phyloP scores from a whole-genome alignment of 2,113 vertebrate species.

The Esox niger region DNA sequence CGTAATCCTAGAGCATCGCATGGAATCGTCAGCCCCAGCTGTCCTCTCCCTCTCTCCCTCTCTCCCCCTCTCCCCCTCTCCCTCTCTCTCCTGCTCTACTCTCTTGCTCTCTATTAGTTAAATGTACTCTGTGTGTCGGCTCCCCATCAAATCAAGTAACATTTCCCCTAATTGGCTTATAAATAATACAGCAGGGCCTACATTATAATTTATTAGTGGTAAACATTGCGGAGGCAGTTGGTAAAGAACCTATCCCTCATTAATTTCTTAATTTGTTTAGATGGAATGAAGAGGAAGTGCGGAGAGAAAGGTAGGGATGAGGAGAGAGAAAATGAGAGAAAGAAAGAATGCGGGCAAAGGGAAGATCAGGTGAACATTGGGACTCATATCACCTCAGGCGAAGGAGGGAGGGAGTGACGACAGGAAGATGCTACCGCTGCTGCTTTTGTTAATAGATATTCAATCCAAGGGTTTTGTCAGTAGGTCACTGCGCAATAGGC shows the following conservation, averaged over 20 bases:
- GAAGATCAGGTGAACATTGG: constrained; percentile 77
- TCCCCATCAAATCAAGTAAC: constrained; percentile 99
- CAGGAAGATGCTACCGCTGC: constrained; percentile 71
- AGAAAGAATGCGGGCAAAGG: neutral
- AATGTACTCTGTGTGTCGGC: constrained; percentile 99
- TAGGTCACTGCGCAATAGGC: constrained; percentile 64
- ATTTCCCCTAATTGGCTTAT: constrained; percentile 99
- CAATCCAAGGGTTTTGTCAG: constrained; percentile 87
- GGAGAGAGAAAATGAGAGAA: neutral
- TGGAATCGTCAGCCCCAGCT: constrained; percentile 78
- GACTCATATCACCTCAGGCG: constrained; percentile 82
- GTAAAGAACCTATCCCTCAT: constrained; percentile 96
- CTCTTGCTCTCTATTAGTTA: constrained; percentile 91
- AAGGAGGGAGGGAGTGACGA: constrained; percentile 51
- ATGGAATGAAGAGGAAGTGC: constrained; percentile 69
- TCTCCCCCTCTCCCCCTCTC: constrained; percentile 46
- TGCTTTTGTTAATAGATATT: constrained; percentile 85
- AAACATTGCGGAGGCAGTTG: constrained; percentile 95
- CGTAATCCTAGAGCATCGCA: constrained; percentile 91
- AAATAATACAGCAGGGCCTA: constrained; percentile 95
- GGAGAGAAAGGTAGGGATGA: constrained; percentile 56
- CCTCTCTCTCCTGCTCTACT: constrained; percentile 51
- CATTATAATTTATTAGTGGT: constrained; percentile 99
- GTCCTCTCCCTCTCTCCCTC: constrained; percentile 37
- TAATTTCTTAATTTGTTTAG: constrained; percentile 97